Conservation (phyloP, 2,888 invertebrate species). For the Cloeon dipterum region DNA sequence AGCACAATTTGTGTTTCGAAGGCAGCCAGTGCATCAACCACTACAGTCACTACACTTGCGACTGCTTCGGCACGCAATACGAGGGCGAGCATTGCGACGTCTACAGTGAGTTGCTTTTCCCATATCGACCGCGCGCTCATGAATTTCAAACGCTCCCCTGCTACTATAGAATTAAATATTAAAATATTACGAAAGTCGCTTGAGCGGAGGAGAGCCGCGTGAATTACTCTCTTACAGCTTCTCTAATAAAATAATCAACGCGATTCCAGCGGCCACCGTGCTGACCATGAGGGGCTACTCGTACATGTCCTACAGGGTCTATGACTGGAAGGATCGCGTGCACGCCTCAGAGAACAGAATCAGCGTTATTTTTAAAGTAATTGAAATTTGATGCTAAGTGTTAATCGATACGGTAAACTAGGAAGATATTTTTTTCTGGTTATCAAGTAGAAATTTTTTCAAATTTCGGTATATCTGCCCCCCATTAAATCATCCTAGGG, state of each 20-base stretch:
- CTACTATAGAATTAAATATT: no score
- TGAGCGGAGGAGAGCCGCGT: no score
- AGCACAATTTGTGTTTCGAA: conserved; percentile 66
- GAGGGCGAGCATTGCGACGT: conserved; percentile 84
- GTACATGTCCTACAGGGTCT: conserved; percentile 76
- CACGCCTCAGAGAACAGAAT: conserved; percentile 71
- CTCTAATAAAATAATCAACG: no score
- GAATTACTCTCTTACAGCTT: no score
- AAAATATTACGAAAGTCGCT: no score
- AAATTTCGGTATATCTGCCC: not conserved
- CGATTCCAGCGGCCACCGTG: conserved; percentile 70
- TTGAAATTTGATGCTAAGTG: no score
- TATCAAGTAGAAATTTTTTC: not conserved
- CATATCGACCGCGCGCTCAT: not conserved
- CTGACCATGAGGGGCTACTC: conserved; percentile 75
- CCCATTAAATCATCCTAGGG: no score
- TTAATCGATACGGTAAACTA: no score
- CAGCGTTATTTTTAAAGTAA: conserved; percentile 68
- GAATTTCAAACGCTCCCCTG: no score
- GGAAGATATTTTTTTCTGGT: not conserved
- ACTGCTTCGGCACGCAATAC: conserved; percentile 79
- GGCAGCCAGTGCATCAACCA: conserved; percentile 79
- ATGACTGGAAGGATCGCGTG: conserved; percentile 78
- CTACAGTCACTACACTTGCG: conserved; percentile 71
- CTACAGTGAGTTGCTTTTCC: conserved; percentile 53